These are phyloP conservation scores for Calameuta idolon DNA, from an alignment of 2,888 invertebrate species.

Conservation along the genomic window DNA sequence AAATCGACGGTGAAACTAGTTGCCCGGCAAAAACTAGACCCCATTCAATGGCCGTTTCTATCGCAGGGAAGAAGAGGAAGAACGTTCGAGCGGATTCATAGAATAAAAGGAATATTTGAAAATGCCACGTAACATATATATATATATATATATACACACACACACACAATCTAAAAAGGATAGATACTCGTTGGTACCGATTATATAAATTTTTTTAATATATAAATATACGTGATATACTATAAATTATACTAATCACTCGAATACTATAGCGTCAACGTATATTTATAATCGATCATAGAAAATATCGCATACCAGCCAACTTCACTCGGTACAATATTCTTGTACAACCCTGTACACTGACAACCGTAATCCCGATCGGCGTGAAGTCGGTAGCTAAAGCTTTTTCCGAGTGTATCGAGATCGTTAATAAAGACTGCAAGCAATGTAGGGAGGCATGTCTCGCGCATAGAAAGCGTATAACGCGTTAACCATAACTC, in stretches of 20 bases:
- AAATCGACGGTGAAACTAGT: conserved; percentile 54
- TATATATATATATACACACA: background rate
- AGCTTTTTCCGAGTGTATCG: background rate
- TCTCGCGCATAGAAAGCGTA: background rate
- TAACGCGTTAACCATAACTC: background rate
- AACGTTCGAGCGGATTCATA: background rate
- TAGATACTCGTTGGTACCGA: background rate
- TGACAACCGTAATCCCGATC: background rate
- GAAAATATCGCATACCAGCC: background rate
- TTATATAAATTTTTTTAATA: background rate
- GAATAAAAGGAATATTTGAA: background rate
- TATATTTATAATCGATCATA: too few relatives aligned
- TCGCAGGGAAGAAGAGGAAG: background rate
- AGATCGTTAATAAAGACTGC: background rate
- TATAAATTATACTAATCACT: too few relatives aligned
- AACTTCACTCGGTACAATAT: background rate
- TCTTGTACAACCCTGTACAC: background rate
- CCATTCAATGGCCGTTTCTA: conserved; percentile 56
- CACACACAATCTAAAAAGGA: background rate
- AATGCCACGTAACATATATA: background rate
- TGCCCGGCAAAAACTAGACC: conserved; percentile 55
- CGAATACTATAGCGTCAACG: too few relatives aligned
- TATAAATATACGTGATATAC: too few relatives aligned
- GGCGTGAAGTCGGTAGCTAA: background rate
- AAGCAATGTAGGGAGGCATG: background rate